Conservation (phyloP, 2,113 vertebrate species). For the Artemisiospiza belli region DNA sequence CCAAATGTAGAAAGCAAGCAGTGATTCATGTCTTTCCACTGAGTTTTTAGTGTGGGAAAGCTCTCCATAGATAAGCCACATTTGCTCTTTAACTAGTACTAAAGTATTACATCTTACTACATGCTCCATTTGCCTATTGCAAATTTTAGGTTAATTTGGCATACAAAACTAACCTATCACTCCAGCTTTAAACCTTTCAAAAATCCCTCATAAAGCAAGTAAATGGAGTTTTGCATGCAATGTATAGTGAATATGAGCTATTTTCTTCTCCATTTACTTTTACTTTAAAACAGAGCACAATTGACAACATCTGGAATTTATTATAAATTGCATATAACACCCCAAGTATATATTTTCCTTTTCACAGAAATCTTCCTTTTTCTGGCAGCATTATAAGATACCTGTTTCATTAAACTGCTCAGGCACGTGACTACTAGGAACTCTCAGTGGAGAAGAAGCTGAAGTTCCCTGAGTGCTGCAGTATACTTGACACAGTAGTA, state of each 20-base stretch:
- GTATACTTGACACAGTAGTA: neutral
- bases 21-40: neutral
- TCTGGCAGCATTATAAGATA: neutral
- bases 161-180: neutral
- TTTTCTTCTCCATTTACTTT: neutral
- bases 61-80: neutral
- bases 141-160: neutral
- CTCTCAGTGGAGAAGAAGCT: neutral
- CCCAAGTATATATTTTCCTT: neutral
- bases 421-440: neutral
- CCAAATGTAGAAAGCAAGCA: neutral
- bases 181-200: neutral
- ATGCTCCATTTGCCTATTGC: neutral
- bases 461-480: neutral
- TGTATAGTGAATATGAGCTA: neutral
- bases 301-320: neutral
- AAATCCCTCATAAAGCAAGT: neutral
- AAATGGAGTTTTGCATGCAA: neutral
- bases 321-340: neutral
- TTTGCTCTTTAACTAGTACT: neutral
- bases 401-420: neutral
- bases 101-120: neutral
- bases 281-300: neutral
- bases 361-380: neutral
- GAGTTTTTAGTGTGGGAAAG: neutral